Evolutionary conservation across 2,797 vertebrate genomes (phyloP).

Genomic region (Pogoniulus pusillus): DNA sequence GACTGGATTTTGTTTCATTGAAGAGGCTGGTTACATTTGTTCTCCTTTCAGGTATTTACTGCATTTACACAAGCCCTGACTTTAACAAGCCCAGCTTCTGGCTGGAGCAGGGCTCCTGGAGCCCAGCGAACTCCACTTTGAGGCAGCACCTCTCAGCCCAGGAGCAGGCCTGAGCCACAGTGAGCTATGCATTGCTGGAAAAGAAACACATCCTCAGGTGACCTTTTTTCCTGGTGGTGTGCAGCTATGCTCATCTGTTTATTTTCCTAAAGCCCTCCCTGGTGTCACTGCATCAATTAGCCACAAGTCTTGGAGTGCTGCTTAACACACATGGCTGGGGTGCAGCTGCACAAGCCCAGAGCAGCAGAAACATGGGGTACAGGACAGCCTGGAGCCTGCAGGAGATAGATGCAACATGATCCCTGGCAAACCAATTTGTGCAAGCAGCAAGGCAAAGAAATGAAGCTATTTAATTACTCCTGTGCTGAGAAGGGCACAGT

Average conservation of each 20-base stretch:
- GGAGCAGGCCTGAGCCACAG: not conserved
- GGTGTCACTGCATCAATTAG: not conserved
- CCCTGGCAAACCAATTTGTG: constrained; percentile 31
- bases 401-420: constrained; percentile 61
- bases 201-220: not conserved
- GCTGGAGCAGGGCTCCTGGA: not conserved
- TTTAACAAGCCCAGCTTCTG: not conserved
- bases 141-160: not conserved
- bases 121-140: not conserved
- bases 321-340: rapidly evolving
- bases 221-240: not conserved
- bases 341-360: constrained; percentile 39
- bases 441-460: constrained; percentile 52
- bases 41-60: not conserved
- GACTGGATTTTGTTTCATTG: not conserved
- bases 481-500: not conserved
- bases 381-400: constrained; percentile 48
- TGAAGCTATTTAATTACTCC: not conserved
- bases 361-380: constrained; percentile 44
- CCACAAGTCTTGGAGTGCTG: not conserved
- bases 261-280: not conserved
- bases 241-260: not conserved
- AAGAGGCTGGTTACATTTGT: not conserved
- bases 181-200: rapidly evolving
- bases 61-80: not conserved